Conservation (phyloP, 2,113 vertebrate genomes). For the Erythrocercus mccallii region DNA sequence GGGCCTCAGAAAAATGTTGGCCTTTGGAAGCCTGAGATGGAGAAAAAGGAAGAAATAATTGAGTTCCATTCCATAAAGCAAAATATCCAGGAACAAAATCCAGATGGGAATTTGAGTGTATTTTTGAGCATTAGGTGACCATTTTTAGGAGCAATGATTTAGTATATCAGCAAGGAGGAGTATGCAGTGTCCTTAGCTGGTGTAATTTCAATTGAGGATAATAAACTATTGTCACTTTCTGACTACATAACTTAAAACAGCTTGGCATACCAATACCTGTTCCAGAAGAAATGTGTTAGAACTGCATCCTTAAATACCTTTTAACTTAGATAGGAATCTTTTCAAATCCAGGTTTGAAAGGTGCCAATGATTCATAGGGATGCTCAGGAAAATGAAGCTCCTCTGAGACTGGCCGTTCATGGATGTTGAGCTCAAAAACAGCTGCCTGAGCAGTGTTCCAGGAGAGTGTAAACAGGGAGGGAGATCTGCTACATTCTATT, state of each 20-base stretch:
- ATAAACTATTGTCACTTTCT: background rate
- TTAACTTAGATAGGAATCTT: background rate
- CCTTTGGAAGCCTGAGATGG: background rate
- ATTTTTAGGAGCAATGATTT: background rate
- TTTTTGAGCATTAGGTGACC: background rate
- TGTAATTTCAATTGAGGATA: background rate
- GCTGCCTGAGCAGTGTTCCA: background rate
- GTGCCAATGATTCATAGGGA: background rate
- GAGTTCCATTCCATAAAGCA: background rate
- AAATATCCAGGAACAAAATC: background rate
- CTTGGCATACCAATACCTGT: background rate
- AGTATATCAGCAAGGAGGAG: background rate
- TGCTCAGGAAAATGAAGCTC: background rate
- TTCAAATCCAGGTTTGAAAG: background rate
- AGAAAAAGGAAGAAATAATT: background rate
- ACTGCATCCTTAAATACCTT: background rate
- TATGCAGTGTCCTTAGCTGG: background rate
- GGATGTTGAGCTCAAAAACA: background rate
- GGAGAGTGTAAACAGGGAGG: background rate
- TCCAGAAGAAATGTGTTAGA: background rate
- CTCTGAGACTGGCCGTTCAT: background rate
- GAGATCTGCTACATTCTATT: background rate
- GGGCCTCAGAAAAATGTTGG: background rate
- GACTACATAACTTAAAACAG: background rate
- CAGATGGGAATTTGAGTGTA: background rate